Conservation (phyloP, 37 sponge, comb jelly and placozoan genomes). For the Tethya wilhelma region DNA sequence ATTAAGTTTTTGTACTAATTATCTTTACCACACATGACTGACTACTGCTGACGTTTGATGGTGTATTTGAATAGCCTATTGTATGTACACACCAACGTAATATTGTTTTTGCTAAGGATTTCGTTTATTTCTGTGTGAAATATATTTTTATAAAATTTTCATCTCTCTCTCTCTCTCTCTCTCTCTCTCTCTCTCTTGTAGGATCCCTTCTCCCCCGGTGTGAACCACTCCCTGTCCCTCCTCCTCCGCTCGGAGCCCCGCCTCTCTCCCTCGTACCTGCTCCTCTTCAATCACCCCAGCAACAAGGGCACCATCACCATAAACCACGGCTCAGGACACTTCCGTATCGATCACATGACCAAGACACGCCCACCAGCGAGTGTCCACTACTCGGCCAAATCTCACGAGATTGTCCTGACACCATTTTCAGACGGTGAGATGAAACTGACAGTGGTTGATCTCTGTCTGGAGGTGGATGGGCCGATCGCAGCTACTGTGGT, state of each 20-base stretch:
- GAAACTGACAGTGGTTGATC: conserved; percentile 44
- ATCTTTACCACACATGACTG: no score
- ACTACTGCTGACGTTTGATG: no score
- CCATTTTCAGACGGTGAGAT: conserved; percentile 68
- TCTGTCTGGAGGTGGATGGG: conserved; percentile 60
- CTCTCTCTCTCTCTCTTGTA: neutral
- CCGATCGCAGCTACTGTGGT: conserved; percentile 15
- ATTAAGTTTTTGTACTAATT: no score
- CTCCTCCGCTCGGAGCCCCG: conserved; percentile 37
- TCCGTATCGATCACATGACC: conserved; percentile 44
- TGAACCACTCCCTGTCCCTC: conserved; percentile 53
- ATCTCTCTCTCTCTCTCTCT: no score
- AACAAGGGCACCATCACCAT: conserved; percentile 52
- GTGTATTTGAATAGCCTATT: no score
- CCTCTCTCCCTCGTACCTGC: conserved; percentile 27
- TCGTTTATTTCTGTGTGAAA: neutral
- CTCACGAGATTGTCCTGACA: conserved; percentile 23
- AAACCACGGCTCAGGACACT: conserved; percentile 67
- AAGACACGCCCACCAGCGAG: conserved; percentile 39
- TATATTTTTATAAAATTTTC: conserved; percentile 8
- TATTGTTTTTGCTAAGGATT: neutral
- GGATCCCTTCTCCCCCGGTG: conserved; percentile 58
- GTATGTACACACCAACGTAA: neutral
- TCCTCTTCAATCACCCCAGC: conserved; percentile 62
- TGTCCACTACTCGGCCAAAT: conserved; percentile 14